These are phyloP conservation scores for Eupithecia dodoneata DNA, from an alignment of 2,888 invertebrate genomes.

Conservation along the genomic window DNA sequence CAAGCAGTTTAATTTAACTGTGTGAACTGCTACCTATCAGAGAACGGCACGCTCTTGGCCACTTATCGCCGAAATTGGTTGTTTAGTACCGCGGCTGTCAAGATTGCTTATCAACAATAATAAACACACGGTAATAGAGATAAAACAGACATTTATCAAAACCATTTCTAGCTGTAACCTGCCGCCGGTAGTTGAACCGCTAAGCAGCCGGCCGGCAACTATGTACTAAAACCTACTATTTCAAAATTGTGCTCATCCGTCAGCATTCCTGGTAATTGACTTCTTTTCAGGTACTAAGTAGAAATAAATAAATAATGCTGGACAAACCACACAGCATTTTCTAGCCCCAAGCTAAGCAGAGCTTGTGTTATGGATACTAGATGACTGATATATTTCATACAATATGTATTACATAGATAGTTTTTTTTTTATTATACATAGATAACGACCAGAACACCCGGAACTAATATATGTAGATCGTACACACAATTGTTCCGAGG, in stretches of 20 bases:
- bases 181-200: not conserved
- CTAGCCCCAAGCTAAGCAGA: too few species aligned
- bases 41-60: slow-evolving; percentile 1
- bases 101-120: slow-evolving; percentile 35
- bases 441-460: too few species aligned
- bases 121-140: slow-evolving; percentile 29
- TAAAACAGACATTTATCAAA: slow-evolving; percentile 25
- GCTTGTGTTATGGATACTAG: too few species aligned
- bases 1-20: not conserved
- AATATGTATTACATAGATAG: too few species aligned
- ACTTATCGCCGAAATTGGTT: slow-evolving; percentile 23
- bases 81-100: slow-evolving; percentile 15
- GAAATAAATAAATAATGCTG: too few species aligned
- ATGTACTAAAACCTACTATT: not conserved
- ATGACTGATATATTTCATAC: too few species aligned
- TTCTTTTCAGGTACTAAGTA: not conserved
- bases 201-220: not conserved
- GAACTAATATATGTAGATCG: too few species aligned
- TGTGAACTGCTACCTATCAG: not conserved
- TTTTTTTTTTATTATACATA: too few species aligned
- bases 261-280: not conserved
- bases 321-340: too few species aligned
- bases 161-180: slow-evolving; percentile 3
- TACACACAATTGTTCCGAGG: too few species aligned
- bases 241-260: not conserved